These are phyloP conservation scores for Mirounga angustirostris DNA, from an alignment of 2,113 vertebrate species.

Conservation along the genomic window DNA sequence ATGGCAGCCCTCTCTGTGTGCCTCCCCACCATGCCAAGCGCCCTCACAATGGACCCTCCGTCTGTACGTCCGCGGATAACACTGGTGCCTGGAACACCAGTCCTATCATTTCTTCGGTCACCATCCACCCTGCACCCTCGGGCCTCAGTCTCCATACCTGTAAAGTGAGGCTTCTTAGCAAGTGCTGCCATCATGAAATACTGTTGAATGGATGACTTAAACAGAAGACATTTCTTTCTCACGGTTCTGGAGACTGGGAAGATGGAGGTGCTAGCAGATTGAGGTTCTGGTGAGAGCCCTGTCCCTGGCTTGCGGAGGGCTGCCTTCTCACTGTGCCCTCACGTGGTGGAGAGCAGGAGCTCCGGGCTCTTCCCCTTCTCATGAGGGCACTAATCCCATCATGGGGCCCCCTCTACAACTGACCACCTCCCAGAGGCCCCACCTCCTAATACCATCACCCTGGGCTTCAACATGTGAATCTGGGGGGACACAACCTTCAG, in stretches of 20 bases:
- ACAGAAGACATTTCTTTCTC: neutral
- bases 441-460: neutral
- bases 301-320: neutral
- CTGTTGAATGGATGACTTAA: neutral
- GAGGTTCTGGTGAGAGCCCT: neutral
- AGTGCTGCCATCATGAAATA: neutral
- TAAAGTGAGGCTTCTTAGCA: neutral
- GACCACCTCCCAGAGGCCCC: neutral
- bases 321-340: neutral
- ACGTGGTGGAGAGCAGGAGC: neutral
- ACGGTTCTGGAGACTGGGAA: neutral
- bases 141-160: neutral
- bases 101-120: neutral
- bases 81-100: neutral
- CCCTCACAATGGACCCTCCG: neutral
- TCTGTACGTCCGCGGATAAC: fast-evolving
- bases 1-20: neutral
- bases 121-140: neutral
- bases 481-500: neutral
- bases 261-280: neutral
- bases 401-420: neutral
- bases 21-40: neutral
- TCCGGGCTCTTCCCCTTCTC: constrained; percentile 7
- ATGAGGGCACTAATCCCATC: neutral
- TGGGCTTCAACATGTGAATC: neutral